Conservation (phyloP, 2,797 vertebrate species). For the Poecilia picta region DNA sequence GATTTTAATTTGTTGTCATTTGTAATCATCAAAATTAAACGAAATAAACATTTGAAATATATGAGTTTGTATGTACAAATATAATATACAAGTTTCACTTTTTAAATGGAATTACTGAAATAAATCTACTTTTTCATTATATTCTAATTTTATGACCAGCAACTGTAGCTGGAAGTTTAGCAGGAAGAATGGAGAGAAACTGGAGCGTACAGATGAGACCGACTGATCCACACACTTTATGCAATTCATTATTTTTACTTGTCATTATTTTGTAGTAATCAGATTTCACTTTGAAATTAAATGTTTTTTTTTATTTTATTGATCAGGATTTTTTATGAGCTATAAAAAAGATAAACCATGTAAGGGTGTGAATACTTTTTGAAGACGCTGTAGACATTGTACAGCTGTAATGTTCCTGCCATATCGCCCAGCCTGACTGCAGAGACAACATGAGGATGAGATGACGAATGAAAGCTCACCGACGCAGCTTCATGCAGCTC, state of each 20-base stretch:
- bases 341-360: background rate
- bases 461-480: slow-evolving; percentile 12
- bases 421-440: slow-evolving; percentile 9
- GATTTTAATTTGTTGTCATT: no score
- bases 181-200: no score
- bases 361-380: background rate
- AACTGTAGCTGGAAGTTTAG: no score
- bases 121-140: no score
- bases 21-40: no score
- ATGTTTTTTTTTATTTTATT: background rate
- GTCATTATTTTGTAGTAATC: background rate
- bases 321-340: background rate
- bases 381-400: background rate
- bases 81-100: no score
- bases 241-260: background rate
- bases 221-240: background rate
- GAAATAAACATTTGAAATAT: no score
- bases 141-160: no score
- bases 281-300: background rate
- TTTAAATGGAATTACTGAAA: no score
- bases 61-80: no score
- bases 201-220: background rate
- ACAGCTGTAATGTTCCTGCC: background rate
- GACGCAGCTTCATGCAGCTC: slow-evolving; percentile 12
- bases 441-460: slow-evolving; percentile 8